phyloP scores from a whole-genome alignment of 2,113 vertebrate species.

The Cygnus atratus region DNA sequence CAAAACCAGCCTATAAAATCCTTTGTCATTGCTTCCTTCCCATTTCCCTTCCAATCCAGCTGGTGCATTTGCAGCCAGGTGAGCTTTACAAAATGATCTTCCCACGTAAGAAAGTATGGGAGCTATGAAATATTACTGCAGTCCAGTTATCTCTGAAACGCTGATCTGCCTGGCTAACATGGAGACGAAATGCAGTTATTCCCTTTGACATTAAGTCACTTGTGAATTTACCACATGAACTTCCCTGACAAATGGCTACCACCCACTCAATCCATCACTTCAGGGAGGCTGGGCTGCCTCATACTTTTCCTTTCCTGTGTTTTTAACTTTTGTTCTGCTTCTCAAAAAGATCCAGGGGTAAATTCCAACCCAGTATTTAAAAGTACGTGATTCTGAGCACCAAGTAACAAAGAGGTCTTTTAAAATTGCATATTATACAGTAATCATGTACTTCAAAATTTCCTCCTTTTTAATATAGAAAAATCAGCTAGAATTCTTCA shows the following conservation, averaged over 20 bases:
- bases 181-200: constrained; percentile 29
- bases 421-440: not conserved
- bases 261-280: constrained; percentile 36
- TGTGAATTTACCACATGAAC: constrained; percentile 43
- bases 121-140: constrained; percentile 20
- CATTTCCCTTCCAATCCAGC: not conserved
- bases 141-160: constrained; percentile 5
- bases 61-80: not conserved
- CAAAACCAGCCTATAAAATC: not conserved
- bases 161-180: not conserved
- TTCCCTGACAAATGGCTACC: constrained; percentile 50
- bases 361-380: not conserved
- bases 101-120: not conserved
- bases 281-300: not conserved
- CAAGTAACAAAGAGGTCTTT: not conserved
- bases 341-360: not conserved
- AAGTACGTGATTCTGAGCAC: not conserved
- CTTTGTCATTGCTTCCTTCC: not conserved
- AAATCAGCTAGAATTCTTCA: not conserved
- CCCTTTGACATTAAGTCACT: constrained; percentile 16
- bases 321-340: constrained; percentile 35
- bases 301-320: not conserved
- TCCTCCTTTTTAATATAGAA: not conserved
- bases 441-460: not conserved
- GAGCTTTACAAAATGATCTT: not conserved